phyloP scores from a whole-genome alignment of 2,888 invertebrate species.

The Mystacides longicornis region DNA sequence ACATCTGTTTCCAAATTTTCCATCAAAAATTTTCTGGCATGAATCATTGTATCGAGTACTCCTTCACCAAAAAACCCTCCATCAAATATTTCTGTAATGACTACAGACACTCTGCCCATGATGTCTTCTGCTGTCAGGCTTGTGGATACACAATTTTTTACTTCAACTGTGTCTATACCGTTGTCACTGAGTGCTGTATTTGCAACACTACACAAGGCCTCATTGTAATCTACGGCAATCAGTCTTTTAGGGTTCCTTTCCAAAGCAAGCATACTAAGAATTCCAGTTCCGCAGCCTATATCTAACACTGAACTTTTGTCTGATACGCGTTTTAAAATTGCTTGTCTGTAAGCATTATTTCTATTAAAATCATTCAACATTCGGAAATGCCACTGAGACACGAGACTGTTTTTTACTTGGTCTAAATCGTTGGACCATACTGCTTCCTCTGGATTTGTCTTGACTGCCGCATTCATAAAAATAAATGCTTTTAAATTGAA shows the following conservation, averaged over 20 bases:
- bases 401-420: constrained; percentile 57
- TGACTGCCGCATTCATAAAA: constrained; percentile 50
- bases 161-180: constrained; percentile 36
- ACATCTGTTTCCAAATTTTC: constrained; percentile 34
- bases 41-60: constrained; percentile 55
- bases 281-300: constrained; percentile 70
- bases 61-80: constrained; percentile 73
- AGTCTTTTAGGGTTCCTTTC: constrained; percentile 49
- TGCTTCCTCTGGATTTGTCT: constrained; percentile 44
- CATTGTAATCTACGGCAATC: constrained; percentile 61
- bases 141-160: constrained; percentile 55
- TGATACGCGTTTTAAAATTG: constrained; percentile 50
- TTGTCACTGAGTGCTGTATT: constrained; percentile 49
- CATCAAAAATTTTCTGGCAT: constrained; percentile 61
- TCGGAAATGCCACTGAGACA: constrained; percentile 75
- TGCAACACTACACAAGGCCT: constrained; percentile 55
- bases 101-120: constrained; percentile 50
- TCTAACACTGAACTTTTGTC: constrained; percentile 54
- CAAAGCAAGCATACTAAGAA: constrained; percentile 61
- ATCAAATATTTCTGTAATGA: constrained; percentile 76
- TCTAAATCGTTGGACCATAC: constrained; percentile 60
- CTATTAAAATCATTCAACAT: constrained; percentile 71
- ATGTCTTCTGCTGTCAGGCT: constrained; percentile 46
- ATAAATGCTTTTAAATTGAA: constrained; percentile 49
- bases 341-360: constrained; percentile 58